Base-by-base conservation (phyloP, 2,113 vertebrate genomes). In the Trematomus loennbergii region DNA sequence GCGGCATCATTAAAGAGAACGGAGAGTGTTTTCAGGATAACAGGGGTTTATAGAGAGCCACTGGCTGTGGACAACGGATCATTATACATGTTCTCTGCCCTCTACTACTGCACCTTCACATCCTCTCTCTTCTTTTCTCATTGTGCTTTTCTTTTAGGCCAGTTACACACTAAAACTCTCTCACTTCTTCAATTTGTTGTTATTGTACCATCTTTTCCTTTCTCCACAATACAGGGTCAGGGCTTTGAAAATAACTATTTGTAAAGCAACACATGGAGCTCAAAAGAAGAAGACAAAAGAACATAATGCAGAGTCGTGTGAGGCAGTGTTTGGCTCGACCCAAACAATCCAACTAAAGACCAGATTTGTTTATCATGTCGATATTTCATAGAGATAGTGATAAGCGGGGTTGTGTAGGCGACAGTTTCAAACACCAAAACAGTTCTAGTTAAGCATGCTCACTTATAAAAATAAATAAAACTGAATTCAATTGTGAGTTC, bases 11-110 rank as follows among this genome's bases (percentile, higher is more conserved):
- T 91, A 86, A 86, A 78, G 73, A 58, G 62, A 81, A 75, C 57
- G 55, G 20, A 77, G 52, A 78, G 79, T 72, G 73, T 76, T 89
- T 85, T 77, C 45, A 48, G 85, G 77, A 89, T 92, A 79, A 87
- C 60, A 81, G 75, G 79, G 83, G 72, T 83, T 87, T 83, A 79
- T 50, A 68, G 72, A 36, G 49, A 60, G 68, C 72, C 80, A 74
- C 58, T 77, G 84, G 63, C 84, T 75, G 45, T 72, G 81, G 73
- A 84, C 80, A 86, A 58, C 71, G 79, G 80, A 84, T 91, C 84
- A 84, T 91, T 88, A 82, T 59, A 72, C 50, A 25, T 75, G 66
- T 84, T 20, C 61, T 82, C 72, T 70, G 20, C 61, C 15, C 58
- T 83, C 63, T 46, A 57, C 68, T 55, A 29, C 46, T 61, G 36